Percentiles rank a stretch among this genome's conserved stretches.
Evolutionary conservation across 2,888 invertebrate species (phyloP).

Genomic region (Caenorhabditis drosophilae): DNA sequence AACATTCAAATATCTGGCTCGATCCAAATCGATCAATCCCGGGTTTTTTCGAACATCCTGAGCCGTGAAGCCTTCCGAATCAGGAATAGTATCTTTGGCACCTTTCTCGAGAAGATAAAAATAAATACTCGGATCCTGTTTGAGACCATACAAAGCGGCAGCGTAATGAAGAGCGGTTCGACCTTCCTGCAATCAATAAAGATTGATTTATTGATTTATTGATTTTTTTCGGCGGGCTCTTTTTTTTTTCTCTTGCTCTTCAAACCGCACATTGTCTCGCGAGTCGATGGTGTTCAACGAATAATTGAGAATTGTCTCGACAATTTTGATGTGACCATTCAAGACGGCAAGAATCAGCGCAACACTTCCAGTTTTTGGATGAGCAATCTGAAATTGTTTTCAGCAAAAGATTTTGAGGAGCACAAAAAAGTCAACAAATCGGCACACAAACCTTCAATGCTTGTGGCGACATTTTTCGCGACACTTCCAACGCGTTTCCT

Average conservation of each 20-base stretch:
- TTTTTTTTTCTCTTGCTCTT: slow-evolving; percentile 57
- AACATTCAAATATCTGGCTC: slow-evolving; percentile 54
- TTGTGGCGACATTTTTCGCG: slow-evolving; percentile 35
- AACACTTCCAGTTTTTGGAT: slow-evolving; percentile 58
- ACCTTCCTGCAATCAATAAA: slow-evolving; percentile 45
- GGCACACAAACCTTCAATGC: slow-evolving; percentile 22
- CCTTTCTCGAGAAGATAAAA: slow-evolving; percentile 36
- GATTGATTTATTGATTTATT: too few relatives aligned
- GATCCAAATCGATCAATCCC: slow-evolving; percentile 57
- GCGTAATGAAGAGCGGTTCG: slow-evolving; percentile 66
- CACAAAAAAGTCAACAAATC: background rate
- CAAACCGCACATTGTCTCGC: slow-evolving; percentile 32
- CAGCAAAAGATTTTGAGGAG: background rate
- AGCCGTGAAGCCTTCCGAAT: slow-evolving; percentile 64
- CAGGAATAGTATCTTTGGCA: slow-evolving; percentile 42
- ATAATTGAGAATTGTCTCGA: slow-evolving; percentile 45
- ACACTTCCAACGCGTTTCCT: slow-evolving; percentile 33
- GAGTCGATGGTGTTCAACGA: slow-evolving; percentile 22
- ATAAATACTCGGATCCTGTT: slow-evolving; percentile 37
- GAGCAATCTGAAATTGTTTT: slow-evolving; percentile 30
- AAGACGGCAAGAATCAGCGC: slow-evolving; percentile 57
- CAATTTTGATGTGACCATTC: slow-evolving; percentile 46
- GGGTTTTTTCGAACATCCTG: slow-evolving; percentile 56
- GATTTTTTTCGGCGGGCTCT: slow-evolving; percentile 1
- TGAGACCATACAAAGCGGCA: slow-evolving; percentile 54